Evolutionary conservation across 2,888 invertebrate species (phyloP).

Genomic region (Trichacis sp.): DNA sequence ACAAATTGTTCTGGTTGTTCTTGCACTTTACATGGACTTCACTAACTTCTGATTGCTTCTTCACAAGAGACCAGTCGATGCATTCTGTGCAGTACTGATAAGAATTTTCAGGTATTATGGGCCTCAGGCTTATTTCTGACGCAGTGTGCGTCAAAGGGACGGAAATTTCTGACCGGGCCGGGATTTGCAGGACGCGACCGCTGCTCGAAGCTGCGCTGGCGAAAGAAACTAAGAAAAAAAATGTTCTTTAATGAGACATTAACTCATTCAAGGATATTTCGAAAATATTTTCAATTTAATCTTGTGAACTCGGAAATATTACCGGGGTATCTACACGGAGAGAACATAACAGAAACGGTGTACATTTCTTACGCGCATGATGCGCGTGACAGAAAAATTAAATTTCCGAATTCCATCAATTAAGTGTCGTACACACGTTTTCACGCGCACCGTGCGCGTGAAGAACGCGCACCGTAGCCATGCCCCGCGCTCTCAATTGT

Average conservation of each 20-base stretch:
- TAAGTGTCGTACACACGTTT: no score
- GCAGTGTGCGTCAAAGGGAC: slow-evolving; percentile 83
- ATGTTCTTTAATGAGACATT: background rate
- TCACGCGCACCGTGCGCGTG: no score
- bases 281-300: no score
- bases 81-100: slow-evolving; percentile 74
- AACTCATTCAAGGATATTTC: no score
- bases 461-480: no score
- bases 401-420: no score
- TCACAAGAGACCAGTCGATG: slow-evolving; percentile 75
- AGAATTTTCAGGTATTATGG: slow-evolving; percentile 71
- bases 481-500: no score
- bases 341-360: no score
- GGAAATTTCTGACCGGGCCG: slow-evolving; percentile 75
- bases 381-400: no score
- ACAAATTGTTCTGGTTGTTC: slow-evolving; percentile 64
- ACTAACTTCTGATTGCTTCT: slow-evolving; percentile 65
- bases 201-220: slow-evolving; percentile 48
- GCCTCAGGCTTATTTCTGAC: slow-evolving; percentile 81
- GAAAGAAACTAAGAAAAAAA: slow-evolving; percentile 51
- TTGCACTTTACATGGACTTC: slow-evolving; percentile 61
- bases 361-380: no score
- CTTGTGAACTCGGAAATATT: no score
- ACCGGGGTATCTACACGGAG: no score
- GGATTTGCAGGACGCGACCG: slow-evolving; percentile 59